Base-by-base conservation (phyloP, 2,797 vertebrate species). In the Scleropages formosus region DNA sequence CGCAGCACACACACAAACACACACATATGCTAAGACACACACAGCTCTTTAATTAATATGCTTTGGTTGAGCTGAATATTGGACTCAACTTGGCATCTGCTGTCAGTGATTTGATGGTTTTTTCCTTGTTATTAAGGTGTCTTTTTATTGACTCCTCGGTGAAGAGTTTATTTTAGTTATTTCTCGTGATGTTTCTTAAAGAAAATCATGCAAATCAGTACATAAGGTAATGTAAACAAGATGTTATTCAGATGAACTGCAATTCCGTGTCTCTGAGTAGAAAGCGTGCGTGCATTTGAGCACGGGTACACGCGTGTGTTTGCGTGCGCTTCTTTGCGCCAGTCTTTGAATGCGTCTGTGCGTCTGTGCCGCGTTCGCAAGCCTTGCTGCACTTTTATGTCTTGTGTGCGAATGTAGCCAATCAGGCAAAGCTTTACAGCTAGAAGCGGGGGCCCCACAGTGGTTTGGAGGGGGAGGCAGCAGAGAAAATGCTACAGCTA, bases 341-440 rank as follows among this genome's bases (percentile, higher is more conserved):
- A 56, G 31, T 63, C 46, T 44, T 27, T 44, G 9, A 27, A 59
- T 62, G 39, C 68, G 64, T 44, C 22, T 46, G 60, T 49, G 60
- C 62, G 39, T 60, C 12, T 86, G 83, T 83, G 85, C 75, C 82
- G 80, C 63, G 83, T 77, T 80, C 73, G 80, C 77, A 3, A 39
- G 39, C 66, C 46, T 63, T 8, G 27, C 47, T 16, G 18, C 22
- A 47, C n/a, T n/a, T 56, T 4, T 26, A 44, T 46, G 13, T 20
- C 51, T 63, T 69, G n/a, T 75, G 73, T 27, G 26, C 62, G 46
- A 31, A 22, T 69, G 47, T 20, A 67, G 67, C 8, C 64, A 67
- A 47, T 67, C 39, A n/a, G 7, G 3, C 7, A 18, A 13, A 66
- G 64, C n/a, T 6, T 47, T 44, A 47, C 13, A 66, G 46, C 44